Percentiles rank a stretch among this genome's conserved stretches.
phyloP scores from a whole-genome alignment of 1,140 invertebrate species.

The Cydia strobilella region DNA sequence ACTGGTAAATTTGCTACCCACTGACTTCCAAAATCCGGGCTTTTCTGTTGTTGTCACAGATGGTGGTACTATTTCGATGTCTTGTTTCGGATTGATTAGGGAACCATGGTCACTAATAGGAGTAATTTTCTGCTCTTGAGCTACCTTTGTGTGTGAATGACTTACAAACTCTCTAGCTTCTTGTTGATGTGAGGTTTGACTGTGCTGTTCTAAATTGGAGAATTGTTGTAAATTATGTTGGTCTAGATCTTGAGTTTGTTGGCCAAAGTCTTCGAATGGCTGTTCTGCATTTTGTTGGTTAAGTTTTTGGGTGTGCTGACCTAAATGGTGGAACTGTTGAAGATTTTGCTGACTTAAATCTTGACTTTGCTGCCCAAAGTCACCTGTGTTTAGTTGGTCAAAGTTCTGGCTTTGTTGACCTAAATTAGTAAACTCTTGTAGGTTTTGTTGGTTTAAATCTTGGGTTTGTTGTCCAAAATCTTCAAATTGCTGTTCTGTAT shows the following conservation, averaged over 20 bases:
- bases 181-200: background rate
- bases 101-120: background rate
- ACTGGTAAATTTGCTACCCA: slow-evolving; percentile 78
- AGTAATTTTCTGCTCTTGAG: background rate
- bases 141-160: background rate
- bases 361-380: slow-evolving; percentile 39
- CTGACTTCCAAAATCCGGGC: slow-evolving; percentile 79
- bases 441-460: slow-evolving; percentile 33
- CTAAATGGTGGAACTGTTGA: slow-evolving; percentile 38
- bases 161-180: background rate
- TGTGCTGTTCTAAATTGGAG: background rate
- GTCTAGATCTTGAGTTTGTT: slow-evolving; percentile 37
- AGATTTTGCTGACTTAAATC: slow-evolving; percentile 33
- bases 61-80: slow-evolving; percentile 26
- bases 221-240: slow-evolving; percentile 28
- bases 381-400: slow-evolving; percentile 17
- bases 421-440: background rate
- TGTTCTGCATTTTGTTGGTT: slow-evolving; percentile 43
- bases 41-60: slow-evolving; percentile 58
- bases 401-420: slow-evolving; percentile 27
- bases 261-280: slow-evolving; percentile 41
- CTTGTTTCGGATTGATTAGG: background rate
- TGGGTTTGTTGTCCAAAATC: slow-evolving; percentile 39
- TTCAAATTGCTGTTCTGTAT: slow-evolving; percentile 36
- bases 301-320: slow-evolving; percentile 35